These are phyloP conservation scores for Carposina sasakii DNA, from an alignment of 1,140 invertebrate genomes.

Conservation along the genomic window DNA sequence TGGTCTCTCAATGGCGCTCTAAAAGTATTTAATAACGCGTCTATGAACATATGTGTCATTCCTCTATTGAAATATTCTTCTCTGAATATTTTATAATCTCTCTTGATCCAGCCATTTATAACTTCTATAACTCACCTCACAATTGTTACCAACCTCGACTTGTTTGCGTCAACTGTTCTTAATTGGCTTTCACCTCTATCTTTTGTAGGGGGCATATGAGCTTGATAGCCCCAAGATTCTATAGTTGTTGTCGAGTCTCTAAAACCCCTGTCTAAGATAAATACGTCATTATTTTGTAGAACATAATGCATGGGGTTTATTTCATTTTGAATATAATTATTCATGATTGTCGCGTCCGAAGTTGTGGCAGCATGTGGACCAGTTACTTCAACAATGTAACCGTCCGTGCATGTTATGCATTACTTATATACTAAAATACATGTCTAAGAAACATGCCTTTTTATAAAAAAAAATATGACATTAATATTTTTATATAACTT, in stretches of 20 bases:
- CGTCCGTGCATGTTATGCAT: too few species aligned
- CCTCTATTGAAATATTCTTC: conserved; percentile 16
- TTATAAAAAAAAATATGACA: too few species aligned
- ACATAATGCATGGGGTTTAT: not conserved
- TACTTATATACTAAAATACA: too few species aligned
- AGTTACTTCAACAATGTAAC: conserved; percentile 16
- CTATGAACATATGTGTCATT: not conserved
- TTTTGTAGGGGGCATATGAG: conserved; percentile 23
- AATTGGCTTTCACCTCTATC: conserved; percentile 23
- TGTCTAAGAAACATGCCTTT: too few species aligned
- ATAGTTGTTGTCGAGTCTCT: not conserved
- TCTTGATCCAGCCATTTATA: conserved; percentile 23
- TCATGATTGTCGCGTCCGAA: conserved; percentile 9
- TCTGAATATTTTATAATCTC: conserved; percentile 15
- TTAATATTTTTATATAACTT: too few species aligned
- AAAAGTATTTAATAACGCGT: conserved; percentile 25
- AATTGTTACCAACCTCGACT: conserved; percentile 25
- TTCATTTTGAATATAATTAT: not conserved
- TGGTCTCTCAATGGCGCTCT: too few species aligned
- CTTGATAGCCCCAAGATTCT: conserved; percentile 20
- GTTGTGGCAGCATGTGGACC: conserved; percentile 18
- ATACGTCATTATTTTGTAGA: not conserved
- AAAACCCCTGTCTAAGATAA: conserved; percentile 2
- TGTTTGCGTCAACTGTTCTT: conserved; percentile 20
- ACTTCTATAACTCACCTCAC: conserved; percentile 19